Conservation (phyloP, 92 coral and sea anemone species). For the Meandrina meandrites region DNA sequence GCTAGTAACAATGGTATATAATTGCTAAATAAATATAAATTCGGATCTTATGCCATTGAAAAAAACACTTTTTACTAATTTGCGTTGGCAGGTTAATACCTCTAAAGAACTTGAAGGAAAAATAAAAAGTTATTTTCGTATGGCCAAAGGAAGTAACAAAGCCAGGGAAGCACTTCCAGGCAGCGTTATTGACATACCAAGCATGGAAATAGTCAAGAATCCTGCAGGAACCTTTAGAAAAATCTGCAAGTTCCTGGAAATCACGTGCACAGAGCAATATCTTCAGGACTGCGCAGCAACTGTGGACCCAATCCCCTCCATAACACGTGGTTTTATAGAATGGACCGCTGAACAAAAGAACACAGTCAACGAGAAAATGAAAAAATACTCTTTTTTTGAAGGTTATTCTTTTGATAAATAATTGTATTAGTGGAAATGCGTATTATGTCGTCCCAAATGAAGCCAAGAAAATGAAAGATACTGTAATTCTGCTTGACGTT, state of each 20-base stretch:
- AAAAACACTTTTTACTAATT: background rate
- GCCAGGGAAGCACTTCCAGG: slow-evolving; percentile 6
- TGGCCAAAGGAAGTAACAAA: slow-evolving; percentile 28
- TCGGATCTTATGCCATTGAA: background rate
- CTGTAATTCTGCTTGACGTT: too few species aligned
- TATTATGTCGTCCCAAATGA: too few species aligned
- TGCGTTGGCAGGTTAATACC: slow-evolving; percentile 2
- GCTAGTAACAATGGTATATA: too few species aligned
- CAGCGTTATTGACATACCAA: slow-evolving; percentile 23
- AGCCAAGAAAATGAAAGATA: too few species aligned
- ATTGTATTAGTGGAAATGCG: background rate
- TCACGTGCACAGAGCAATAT: slow-evolving; percentile 19
- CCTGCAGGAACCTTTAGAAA: slow-evolving; percentile 18
- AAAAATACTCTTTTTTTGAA: background rate
- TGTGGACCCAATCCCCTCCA: slow-evolving; percentile 36
- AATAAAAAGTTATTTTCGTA: background rate
- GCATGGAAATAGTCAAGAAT: slow-evolving; percentile 23
- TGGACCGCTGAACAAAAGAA: slow-evolving; percentile 16
- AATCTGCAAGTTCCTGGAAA: slow-evolving; percentile 26
- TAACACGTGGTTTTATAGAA: slow-evolving; percentile 26
- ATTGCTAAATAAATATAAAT: too few species aligned
- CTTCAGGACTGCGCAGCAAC: slow-evolving; percentile 27
- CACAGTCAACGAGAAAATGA: slow-evolving; percentile 6
- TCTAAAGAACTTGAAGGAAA: slow-evolving; percentile 1
- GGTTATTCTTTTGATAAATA: slow-evolving; percentile 5